Base-by-base conservation (phyloP, 2,888 invertebrate species). In the Leucoptera coffeella region DNA sequence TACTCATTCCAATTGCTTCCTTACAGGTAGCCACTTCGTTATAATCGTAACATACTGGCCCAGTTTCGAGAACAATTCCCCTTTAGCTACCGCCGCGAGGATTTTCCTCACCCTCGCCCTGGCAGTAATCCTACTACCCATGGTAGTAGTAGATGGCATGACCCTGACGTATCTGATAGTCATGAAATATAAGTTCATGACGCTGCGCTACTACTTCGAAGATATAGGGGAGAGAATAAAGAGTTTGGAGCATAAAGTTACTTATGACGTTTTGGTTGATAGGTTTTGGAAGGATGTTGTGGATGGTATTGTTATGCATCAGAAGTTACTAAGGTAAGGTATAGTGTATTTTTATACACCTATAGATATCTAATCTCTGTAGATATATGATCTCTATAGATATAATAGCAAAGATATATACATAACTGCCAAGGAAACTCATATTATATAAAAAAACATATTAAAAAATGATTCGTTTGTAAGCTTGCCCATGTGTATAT, bases 161-260 rank as follows among this genome's bases (percentile, higher is more conserved):
- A 51, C 54, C 1, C 46, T 67, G 44, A 36, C 47, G 2, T 48
- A 53, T 27, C 38, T 69, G 9, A 59, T 65, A 6, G 55, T 61
- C 39, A 57, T 49, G 29, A 62, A 62, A 31, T 62, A 62, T 31
- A 69, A 69, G 35, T 55, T 64, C 21, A 55, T 62, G n/a, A 54
- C 61, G 1, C 30, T 69, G 15, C 45, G 50, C 31, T 35, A 47
- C 20, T 65, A 62, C 33, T 62, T 67, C 12, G 55, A 56, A 32
- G 43, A 40, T 5, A 32, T 67, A 42, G 26, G 33, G n/a, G n/a
- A n/a, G n/a, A n/a, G n/a, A n/a, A n/a, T n/a, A n/a, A n/a, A n/a
- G n/a, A n/a, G n/a, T n/a, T n/a, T n/a, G n/a, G n/a, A n/a, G n/a
- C n/a, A n/a, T n/a, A n/a, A n/a, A n/a, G n/a, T n/a, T n/a, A n/a